phyloP scores from a whole-genome alignment of 2,113 vertebrate genomes.

The Gymnogyps californianus region DNA sequence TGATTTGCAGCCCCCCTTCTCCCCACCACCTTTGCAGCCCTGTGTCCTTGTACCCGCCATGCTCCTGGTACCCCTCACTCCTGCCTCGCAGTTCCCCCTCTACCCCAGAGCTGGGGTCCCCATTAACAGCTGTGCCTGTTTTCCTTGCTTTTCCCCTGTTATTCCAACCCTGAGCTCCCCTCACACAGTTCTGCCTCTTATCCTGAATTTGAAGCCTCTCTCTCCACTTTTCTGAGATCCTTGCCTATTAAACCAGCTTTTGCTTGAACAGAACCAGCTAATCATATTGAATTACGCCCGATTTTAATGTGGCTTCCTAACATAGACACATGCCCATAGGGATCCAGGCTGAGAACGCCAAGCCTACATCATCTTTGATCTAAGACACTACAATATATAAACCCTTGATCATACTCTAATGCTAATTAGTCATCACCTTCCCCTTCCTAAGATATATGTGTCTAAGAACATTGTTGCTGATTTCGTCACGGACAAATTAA shows the following conservation, averaged over 20 bases:
- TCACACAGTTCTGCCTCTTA: background rate
- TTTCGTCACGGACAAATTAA: slow-evolving; percentile 70
- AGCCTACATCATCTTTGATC: slow-evolving; percentile 49
- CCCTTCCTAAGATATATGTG: slow-evolving; percentile 39
- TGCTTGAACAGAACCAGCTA: slow-evolving; percentile 5
- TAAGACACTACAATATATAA: slow-evolving; percentile 24
- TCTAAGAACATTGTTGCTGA: slow-evolving; percentile 53
- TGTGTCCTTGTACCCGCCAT: background rate
- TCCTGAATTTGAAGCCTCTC: background rate
- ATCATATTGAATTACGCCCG: slow-evolving; percentile 41
- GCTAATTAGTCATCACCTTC: slow-evolving; percentile 48
- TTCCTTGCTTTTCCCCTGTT: background rate
- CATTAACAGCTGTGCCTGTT: background rate
- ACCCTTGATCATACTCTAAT: slow-evolving; percentile 38
- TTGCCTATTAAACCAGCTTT: slow-evolving; percentile 9
- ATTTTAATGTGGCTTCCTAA: slow-evolving; percentile 31
- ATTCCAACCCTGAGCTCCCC: background rate
- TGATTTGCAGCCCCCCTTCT: background rate
- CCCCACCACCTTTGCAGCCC: background rate
- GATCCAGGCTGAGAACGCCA: slow-evolving; percentile 21
- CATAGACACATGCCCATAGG: background rate
- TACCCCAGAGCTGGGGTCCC: background rate
- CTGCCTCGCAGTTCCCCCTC: background rate
- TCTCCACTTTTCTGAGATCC: background rate
- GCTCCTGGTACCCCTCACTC: background rate